These are phyloP conservation scores for Silurus meridionalis DNA, from an alignment of 2,113 vertebrate species.

Conservation along the genomic window DNA sequence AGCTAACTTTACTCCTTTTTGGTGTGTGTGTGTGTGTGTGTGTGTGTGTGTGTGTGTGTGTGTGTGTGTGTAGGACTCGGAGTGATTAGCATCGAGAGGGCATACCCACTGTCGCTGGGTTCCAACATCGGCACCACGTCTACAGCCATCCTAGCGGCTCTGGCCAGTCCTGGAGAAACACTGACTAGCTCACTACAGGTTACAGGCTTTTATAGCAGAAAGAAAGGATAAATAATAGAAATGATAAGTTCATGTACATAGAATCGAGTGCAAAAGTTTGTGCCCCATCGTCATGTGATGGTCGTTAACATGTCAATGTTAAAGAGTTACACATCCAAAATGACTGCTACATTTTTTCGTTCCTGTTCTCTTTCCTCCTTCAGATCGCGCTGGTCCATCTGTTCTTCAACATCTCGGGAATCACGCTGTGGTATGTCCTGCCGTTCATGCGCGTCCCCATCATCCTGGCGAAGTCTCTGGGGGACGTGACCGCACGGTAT, in stretches of 20 bases:
- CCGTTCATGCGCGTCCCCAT: conserved; percentile 89
- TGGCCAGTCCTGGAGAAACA: conserved; percentile 87
- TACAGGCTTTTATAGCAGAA: conserved; percentile 42
- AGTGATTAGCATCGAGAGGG: conserved; percentile 65
- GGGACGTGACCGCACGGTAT: conserved; percentile 82
- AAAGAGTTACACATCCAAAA: background rate
- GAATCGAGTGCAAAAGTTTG: background rate
- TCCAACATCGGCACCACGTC: conserved; percentile 82
- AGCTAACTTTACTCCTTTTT: background rate
- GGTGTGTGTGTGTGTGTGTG: background rate
- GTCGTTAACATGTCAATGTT: background rate
- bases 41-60: conserved; percentile 14
- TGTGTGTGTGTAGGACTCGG: conserved; percentile 41
- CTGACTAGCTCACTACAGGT: conserved; percentile 86
- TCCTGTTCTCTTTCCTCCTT: conserved; percentile 48
- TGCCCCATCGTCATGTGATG: background rate
- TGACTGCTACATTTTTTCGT: background rate
- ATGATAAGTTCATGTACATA: background rate
- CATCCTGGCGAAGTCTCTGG: conserved; percentile 80
- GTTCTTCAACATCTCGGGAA: conserved; percentile 93
- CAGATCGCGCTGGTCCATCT: conserved; percentile 96
- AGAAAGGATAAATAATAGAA: too few species aligned
- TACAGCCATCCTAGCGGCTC: conserved; percentile 87
- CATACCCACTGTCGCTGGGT: conserved; percentile 48
- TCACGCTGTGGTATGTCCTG: conserved; percentile 88